Base-by-base conservation (phyloP, 2,797 vertebrate genomes). In the Gobionotothen gibberifrons region DNA sequence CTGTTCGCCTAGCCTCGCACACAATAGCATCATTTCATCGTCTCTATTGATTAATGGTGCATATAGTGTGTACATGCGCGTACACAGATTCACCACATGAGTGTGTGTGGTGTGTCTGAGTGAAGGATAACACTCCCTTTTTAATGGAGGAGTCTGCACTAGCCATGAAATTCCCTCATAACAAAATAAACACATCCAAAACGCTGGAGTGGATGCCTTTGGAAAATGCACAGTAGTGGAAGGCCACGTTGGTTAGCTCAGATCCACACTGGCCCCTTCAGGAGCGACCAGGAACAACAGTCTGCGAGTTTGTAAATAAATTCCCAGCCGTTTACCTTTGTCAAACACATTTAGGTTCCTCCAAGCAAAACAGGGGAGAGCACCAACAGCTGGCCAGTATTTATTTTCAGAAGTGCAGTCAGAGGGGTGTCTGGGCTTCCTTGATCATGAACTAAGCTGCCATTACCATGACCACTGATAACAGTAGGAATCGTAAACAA, bases 181-280 rank as follows among this genome's bases (percentile, higher is more conserved):
- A 89, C 74, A 88, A 87, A 92, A 93, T 88, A 87, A 91, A 90
- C 90, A 89, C 87, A 89, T 92, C 85, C 81, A 82, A 85, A 80
- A 78, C 42, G 66, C 76, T 83, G 73, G 76, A 77, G 70, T 10
- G 74, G 71, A 89, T 83, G 80, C 87, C 85, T 78, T 52, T 82
- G 80, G 85, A 84, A 36, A 89, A 67, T 61, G 72, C 72, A 58
- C 69, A 72, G 64, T 17, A n/a, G 68, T 13, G 57, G 61, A 55
- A 42, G 75, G 56, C 69, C 72, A 1, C 3, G 13, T 3, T 0
- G 17, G 17, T 12, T 36, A 83, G 54, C 74, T 72, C 69, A 88
- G 93, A 92, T 56, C 89, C 92, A 93, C 88, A 93, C 90, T 93
- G 94, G 54, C 94, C 94, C 93, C 93, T 90, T 3, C 19, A 36